Percentiles rank a stretch among this genome's conserved stretches.
Conservation (phyloP, 2,797 vertebrate species). For the Gobio occitaniae region DNA sequence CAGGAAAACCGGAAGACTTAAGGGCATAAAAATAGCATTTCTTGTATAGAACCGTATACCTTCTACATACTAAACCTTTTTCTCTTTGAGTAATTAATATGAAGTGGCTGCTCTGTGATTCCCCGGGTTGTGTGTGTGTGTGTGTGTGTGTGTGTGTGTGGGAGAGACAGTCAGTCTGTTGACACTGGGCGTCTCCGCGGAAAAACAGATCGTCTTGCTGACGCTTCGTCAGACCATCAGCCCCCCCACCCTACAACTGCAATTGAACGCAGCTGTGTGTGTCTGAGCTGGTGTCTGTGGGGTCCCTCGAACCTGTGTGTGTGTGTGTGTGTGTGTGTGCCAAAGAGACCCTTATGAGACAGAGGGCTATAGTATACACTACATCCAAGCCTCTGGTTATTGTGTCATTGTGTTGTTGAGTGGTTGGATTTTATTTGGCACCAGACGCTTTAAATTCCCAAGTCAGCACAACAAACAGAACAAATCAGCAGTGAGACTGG, state of each 20-base stretch:
- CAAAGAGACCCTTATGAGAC: neutral
- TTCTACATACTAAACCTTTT: neutral
- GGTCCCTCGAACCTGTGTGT: conserved; percentile 27
- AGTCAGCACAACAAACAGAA: conserved; percentile 18
- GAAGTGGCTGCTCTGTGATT: conserved; percentile 24
- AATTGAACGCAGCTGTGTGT: conserved; percentile 58
- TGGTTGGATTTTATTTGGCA: conserved; percentile 28
- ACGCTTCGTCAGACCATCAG: conserved; percentile 50
- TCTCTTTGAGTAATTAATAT: neutral
- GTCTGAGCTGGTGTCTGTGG: conserved; percentile 34
- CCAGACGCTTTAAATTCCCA: conserved; percentile 5
- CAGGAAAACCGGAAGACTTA: neutral
- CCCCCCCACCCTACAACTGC: conserved; percentile 38
- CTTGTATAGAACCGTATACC: neutral
- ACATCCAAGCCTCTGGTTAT: neutral
- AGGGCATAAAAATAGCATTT: neutral
- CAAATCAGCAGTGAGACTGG: neutral
- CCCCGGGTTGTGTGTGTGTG: neutral
- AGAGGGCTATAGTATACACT: neutral
- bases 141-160: too few relatives aligned
- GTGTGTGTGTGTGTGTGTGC: neutral
- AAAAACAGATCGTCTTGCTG: conserved; percentile 54
- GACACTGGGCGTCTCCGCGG: conserved; percentile 54
- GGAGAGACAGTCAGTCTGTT: conserved; percentile 44
- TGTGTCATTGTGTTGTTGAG: neutral